These are phyloP conservation scores for Cryptotermes secundus DNA, from an alignment of 1,140 invertebrate genomes.

Conservation along the genomic window DNA sequence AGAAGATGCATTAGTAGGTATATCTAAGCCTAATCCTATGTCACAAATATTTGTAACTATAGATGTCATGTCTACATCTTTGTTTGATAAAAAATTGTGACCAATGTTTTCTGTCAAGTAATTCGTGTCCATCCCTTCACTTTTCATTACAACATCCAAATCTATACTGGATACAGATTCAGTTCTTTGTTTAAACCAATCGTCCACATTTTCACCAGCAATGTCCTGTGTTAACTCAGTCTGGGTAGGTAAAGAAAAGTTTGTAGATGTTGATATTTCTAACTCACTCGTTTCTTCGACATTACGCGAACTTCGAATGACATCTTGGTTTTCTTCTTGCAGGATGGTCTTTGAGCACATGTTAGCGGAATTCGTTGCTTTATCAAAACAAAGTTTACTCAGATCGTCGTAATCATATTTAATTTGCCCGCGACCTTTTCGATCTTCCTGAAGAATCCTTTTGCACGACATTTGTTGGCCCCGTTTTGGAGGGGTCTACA, in stretches of 20 bases:
- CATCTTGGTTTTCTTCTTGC: conserved; percentile 24
- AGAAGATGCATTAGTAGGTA: conserved; percentile 23
- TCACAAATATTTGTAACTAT: conserved; percentile 29
- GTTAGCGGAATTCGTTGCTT: conserved; percentile 23
- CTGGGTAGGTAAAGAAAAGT: conserved; percentile 20
- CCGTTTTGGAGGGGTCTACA: conserved; percentile 32
- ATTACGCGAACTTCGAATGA: conserved; percentile 22
- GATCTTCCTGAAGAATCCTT: conserved; percentile 33
- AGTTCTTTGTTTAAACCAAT: conserved; percentile 46
- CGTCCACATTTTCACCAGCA: conserved; percentile 45
- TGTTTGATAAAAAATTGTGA: conserved; percentile 43
- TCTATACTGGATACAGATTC: conserved; percentile 45
- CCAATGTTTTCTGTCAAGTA: conserved; percentile 40
- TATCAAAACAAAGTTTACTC: neutral
- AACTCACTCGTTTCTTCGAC: conserved; percentile 21
- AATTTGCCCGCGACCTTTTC: conserved; percentile 40
- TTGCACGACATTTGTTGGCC: conserved; percentile 45
- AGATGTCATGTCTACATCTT: conserved; percentile 31
- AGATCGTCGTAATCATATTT: conserved; percentile 33
- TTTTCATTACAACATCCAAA: conserved; percentile 39
- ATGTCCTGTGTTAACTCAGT: conserved; percentile 29
- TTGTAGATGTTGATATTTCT: conserved; percentile 24
- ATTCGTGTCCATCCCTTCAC: neutral
- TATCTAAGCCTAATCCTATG: conserved; percentile 29
- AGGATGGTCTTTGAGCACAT: conserved; percentile 14